These are phyloP conservation scores for Marasmarcha lunaedactyla DNA, from an alignment of 2,888 invertebrate genomes.

Conservation along the genomic window DNA sequence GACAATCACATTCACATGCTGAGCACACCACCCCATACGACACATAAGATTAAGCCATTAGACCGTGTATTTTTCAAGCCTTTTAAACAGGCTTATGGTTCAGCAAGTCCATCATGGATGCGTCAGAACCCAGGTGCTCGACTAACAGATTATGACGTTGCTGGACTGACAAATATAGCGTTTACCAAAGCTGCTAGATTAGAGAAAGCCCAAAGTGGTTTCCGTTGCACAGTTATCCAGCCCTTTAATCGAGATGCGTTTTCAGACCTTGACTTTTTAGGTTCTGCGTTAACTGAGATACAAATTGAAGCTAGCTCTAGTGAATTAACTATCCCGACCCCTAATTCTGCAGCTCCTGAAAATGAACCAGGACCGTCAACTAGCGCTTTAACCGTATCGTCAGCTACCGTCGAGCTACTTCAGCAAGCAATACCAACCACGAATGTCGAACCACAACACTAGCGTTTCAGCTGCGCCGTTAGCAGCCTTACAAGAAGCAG, in stretches of 20 bases:
- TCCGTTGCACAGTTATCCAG: conserved; percentile 22
- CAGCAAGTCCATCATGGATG: too few relatives aligned
- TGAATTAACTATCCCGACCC: not conserved
- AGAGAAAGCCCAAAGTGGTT: conserved; percentile 19
- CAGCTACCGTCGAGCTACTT: conserved; percentile 3
- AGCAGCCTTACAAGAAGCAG: not conserved
- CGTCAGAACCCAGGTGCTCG: too few relatives aligned
- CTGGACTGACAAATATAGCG: too few relatives aligned
- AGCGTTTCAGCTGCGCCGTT: conserved; percentile 3
- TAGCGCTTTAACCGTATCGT: conserved; percentile 4
- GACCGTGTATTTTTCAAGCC: too few relatives aligned
- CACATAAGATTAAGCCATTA: too few relatives aligned
- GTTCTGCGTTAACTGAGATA: conserved; percentile 11
- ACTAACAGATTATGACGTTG: too few relatives aligned
- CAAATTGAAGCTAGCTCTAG: conserved; percentile 6
- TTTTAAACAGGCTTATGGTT: too few relatives aligned
- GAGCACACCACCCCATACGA: too few relatives aligned
- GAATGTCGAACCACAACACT: conserved; percentile 4
- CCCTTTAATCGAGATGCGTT: conserved; percentile 18
- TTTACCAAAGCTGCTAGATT: too few relatives aligned
- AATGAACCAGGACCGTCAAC: conserved; percentile 4
- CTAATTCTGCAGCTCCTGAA: conserved; percentile 3
- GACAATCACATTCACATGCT: too few relatives aligned
- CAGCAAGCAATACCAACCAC: conserved; percentile 4
- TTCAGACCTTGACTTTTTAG: conserved; percentile 11